These are phyloP conservation scores for Myodes glareolus DNA, from an alignment of 2,113 vertebrate genomes.

Conservation along the genomic window DNA sequence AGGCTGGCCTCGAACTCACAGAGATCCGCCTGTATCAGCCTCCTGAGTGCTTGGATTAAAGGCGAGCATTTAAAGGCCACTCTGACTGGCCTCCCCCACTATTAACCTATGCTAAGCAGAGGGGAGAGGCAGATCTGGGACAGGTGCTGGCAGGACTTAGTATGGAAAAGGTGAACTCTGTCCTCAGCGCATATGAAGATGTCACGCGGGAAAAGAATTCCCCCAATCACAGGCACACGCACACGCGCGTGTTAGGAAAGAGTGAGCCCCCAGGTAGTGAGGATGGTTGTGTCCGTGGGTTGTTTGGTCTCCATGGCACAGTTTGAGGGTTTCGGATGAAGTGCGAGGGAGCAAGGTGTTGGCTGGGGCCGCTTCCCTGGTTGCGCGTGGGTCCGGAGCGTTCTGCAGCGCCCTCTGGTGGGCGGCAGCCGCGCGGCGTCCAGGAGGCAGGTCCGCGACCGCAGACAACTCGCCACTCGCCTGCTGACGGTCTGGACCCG, in stretches of 20 bases:
- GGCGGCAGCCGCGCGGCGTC: neutral
- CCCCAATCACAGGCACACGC: rapidly evolving
- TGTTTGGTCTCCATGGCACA: neutral
- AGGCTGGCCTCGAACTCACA: neutral
- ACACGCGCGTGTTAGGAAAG: neutral
- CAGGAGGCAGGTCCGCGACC: neutral
- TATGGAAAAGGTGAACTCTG: neutral
- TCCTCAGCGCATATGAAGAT: neutral
- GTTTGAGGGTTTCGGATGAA: neutral
- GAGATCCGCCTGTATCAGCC: neutral
- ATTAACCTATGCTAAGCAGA: neutral
- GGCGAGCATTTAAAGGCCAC: no score
- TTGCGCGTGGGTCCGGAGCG: neutral
- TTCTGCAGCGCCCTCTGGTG: slow-evolving; percentile 63
- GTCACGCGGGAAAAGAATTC: neutral
- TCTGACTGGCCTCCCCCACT: neutral
- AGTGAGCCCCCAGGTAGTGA: neutral
- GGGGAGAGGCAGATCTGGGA: neutral
- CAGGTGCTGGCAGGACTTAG: neutral
- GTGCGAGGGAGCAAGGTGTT: neutral
- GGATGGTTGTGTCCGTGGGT: neutral
- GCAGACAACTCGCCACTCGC: neutral
- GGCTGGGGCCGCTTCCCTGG: neutral
- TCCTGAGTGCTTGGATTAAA: neutral
- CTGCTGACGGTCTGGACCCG: neutral